Evolutionary conservation across 2,113 vertebrate genomes (phyloP).

Genomic region (Brachirus orientalis): DNA sequence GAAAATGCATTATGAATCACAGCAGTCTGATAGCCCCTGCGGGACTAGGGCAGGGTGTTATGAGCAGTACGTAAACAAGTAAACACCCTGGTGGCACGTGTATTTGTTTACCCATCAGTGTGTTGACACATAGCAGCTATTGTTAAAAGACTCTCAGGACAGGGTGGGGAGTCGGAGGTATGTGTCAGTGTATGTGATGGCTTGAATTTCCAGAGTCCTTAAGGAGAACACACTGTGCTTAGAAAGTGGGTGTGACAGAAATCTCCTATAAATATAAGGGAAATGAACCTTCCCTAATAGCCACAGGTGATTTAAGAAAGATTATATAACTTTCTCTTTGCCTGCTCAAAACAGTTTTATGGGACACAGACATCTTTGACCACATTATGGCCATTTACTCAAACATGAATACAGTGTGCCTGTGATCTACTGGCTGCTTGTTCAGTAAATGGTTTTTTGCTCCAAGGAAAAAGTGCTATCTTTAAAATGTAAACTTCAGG

Average conservation of each 20-base stretch:
- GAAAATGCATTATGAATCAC: too few relatives aligned
- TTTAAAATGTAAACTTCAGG: conserved; percentile 16
- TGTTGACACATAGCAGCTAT: conserved; percentile 35
- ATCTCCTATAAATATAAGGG: conserved; percentile 5
- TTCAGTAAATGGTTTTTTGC: conserved; percentile 10
- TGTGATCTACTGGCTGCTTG: background rate
- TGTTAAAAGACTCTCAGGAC: conserved; percentile 13
- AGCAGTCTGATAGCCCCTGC: too few relatives aligned
- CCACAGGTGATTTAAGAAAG: conserved; percentile 15
- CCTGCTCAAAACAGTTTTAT: conserved; percentile 1
- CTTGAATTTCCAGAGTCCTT: conserved; percentile 1
- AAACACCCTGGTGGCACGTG: conserved; percentile 16
- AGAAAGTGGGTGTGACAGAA: conserved; percentile 38
- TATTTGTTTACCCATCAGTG: conserved; percentile 44
- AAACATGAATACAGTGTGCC: conserved; percentile 2
- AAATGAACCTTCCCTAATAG: conserved; percentile 35
- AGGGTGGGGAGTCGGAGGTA: conserved; percentile 33
- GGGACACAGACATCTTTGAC: background rate
- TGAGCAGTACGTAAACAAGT: conserved; percentile 16
- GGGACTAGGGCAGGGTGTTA: background rate
- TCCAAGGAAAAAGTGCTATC: conserved; percentile 17
- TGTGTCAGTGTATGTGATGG: conserved; percentile 32
- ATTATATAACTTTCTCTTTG: conserved; percentile 16
- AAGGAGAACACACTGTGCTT: conserved; percentile 36
- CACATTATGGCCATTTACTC: background rate